A percentile compares a stretch with the other conserved stretches of the same genome.
Conservation (phyloP, 2,113 vertebrate genomes). For the Pagrus major region DNA sequence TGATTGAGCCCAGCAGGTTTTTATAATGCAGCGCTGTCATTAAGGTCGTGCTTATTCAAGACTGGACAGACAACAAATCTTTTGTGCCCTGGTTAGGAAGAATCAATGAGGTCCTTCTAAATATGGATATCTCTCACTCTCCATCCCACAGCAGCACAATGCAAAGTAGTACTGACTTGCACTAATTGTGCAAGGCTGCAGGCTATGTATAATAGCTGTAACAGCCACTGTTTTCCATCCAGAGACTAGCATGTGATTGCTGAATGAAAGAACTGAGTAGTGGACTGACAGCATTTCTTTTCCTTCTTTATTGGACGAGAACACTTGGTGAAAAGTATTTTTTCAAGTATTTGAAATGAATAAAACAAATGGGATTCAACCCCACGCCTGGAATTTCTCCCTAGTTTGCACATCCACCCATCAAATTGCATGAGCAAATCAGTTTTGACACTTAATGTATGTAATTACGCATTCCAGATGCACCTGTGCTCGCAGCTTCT, state of each 20-base stretch:
- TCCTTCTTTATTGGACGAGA: constrained; percentile 3
- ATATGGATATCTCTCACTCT: constrained; percentile 64
- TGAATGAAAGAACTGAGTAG: constrained; percentile 28
- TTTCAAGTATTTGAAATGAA: not conserved
- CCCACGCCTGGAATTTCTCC: not conserved
- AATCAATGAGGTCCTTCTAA: constrained; percentile 77
- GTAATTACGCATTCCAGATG: constrained; percentile 60
- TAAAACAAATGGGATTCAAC: not conserved
- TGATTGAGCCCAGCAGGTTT: constrained; percentile 45
- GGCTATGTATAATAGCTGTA: constrained; percentile 49
- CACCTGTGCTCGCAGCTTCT: constrained; percentile 71
- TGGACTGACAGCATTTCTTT: constrained; percentile 24
- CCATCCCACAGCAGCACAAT: constrained; percentile 64
- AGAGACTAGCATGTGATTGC: constrained; percentile 18
- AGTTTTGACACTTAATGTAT: constrained; percentile 58
- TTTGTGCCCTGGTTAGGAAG: constrained; percentile 66
- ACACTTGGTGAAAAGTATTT: not conserved
- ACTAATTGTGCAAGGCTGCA: constrained; percentile 62
- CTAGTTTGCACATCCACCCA: constrained; percentile 17
- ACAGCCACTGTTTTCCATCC: constrained; percentile 48
- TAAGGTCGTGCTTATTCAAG: constrained; percentile 57
- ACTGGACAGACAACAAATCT: constrained; percentile 67
- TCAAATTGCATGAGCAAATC: constrained; percentile 45
- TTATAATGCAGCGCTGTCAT: constrained; percentile 53
- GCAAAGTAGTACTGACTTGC: constrained; percentile 66